A percentile compares a stretch with the other conserved stretches of the same genome.
Evolutionary conservation across 2,797 vertebrate genomes (phyloP).

Genomic region (Neosalanx taihuensis): DNA sequence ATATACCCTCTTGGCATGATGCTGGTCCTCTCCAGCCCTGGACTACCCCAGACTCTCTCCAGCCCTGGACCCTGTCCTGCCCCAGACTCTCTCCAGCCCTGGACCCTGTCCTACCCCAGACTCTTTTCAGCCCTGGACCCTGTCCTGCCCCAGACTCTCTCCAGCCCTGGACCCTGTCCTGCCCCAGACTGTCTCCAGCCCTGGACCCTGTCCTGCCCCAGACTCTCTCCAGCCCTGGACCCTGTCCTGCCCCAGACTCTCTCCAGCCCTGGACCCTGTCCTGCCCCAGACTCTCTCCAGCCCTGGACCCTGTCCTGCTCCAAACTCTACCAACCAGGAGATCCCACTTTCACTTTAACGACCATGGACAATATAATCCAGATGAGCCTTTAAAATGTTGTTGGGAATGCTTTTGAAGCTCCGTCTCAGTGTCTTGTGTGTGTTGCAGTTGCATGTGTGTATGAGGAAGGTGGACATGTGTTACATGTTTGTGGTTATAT

Average conservation of each 20-base stretch:
- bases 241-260: background rate
- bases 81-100: background rate
- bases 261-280: background rate
- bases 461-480: too few species aligned
- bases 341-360: constrained; percentile 3
- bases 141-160: background rate
- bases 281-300: background rate
- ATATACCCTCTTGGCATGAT: too few species aligned
- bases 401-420: constrained; percentile 47
- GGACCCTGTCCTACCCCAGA: background rate
- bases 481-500: too few species aligned
- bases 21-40: background rate
- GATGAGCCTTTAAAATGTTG: constrained; percentile 32
- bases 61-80: background rate
- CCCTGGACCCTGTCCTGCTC: background rate
- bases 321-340: background rate
- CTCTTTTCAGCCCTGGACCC: background rate
- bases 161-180: background rate
- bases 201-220: background rate
- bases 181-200: background rate
- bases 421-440: constrained; percentile 5
- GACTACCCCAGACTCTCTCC: background rate
- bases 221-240: background rate
- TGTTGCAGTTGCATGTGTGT: constrained; percentile 1
- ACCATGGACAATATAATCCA: constrained; percentile 37